Base-by-base conservation (phyloP, 1,140 invertebrate species). In the Drosophila sturtevanti region DNA sequence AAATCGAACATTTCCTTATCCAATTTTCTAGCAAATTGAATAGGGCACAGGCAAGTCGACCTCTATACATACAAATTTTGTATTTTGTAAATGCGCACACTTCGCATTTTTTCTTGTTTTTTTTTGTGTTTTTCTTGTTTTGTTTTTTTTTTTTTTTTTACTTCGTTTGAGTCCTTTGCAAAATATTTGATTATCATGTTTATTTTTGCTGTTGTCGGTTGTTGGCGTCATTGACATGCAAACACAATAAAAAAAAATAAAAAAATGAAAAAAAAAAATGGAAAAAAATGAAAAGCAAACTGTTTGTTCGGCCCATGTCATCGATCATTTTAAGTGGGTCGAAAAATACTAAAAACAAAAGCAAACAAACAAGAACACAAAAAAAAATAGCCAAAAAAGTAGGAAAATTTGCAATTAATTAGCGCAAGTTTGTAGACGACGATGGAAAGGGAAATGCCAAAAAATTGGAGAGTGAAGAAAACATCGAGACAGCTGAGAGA, bases 351-450 rank as follows among this genome's bases (percentile, higher is more conserved):
- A 68, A 48, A 62, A 27, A 62, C 2, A 38, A 68, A 65, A 73
- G 37, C 2, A 68, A 62, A 73, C 16, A 61, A 64, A 37, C 31
- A 68, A 37, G 56, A 27, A 62, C 6, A 38, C n/a, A 68, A 63
- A 73, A 16, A 61, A 64, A 44, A 31, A 31, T 31, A 7, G 27
- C 27, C 27, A 48, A 48, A 48, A 48, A 48, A 44, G 12, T 48
- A 73, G 34, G 48, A 67, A 79, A 82, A 77, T 89, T 82, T 79
- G 84, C 79, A 78, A 89, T 89, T 89, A 87, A 87, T 89, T 87
- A 87, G 76, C 66, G 63, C 65, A 67, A 60, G 69, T 82, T 66
- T 64, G 51, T 64, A 52, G 58, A 69, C 24, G 52, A 63, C 52
- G 48, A 16, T 35, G 44, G 31, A 63, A 58, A 63, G 35, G 27